Conservation (phyloP, 2,888 invertebrate species). For the Pristionchus exspectatus region DNA sequence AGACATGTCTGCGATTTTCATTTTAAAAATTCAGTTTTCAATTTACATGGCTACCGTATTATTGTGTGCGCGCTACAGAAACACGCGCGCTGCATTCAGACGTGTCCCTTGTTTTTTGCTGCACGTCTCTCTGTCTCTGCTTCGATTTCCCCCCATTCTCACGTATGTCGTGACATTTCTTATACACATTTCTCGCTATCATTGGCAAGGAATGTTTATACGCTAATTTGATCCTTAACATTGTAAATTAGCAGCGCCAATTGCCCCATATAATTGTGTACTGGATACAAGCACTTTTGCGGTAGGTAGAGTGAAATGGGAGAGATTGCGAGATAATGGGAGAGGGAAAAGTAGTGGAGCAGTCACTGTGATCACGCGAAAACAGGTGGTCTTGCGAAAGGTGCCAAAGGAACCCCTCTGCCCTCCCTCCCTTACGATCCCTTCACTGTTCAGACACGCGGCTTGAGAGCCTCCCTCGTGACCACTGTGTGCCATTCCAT, state of each 20-base stretch:
- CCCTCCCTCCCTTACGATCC: not conserved
- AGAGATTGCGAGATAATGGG: not conserved
- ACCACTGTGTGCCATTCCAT: not conserved
- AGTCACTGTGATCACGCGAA: not conserved
- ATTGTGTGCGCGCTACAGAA: not conserved
- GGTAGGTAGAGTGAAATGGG: not conserved
- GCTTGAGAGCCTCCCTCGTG: not conserved
- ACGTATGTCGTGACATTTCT: not conserved
- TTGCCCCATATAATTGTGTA: not conserved
- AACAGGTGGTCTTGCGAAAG: not conserved
- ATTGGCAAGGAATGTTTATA: no score
- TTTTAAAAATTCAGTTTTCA: not conserved
- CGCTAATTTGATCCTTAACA: no score
- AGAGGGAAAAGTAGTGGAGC: constrained; percentile 28
- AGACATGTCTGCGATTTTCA: not conserved
- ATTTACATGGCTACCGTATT: not conserved
- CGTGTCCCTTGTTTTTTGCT: constrained; percentile 16
- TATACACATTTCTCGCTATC: no score
- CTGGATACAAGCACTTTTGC: not conserved
- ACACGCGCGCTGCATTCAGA: constrained; percentile 6
- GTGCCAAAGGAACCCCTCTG: not conserved
- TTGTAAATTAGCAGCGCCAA: not conserved
- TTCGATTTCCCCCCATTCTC: not conserved
- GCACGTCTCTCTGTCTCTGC: constrained; percentile 2
- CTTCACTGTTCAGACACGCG: not conserved